These are phyloP conservation scores for Emys orbicularis DNA, from an alignment of 2,797 vertebrate genomes.

Conservation along the genomic window DNA sequence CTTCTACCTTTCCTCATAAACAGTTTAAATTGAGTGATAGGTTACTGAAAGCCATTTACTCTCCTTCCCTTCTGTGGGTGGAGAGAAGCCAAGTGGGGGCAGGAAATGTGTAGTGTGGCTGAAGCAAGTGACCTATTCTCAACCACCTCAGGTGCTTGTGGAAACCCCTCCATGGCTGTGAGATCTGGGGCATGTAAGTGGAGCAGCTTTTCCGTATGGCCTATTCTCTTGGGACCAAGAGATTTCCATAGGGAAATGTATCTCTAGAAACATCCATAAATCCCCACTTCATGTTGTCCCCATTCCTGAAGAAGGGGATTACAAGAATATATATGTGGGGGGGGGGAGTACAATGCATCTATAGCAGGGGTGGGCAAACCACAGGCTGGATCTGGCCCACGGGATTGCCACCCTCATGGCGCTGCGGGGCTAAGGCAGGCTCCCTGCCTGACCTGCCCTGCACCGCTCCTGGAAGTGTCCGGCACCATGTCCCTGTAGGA, in stretches of 20 bases:
- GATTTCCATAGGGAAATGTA: background rate
- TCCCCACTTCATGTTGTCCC: background rate
- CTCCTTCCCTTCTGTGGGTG: background rate
- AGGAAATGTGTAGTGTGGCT: background rate
- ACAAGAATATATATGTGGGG: too few relatives aligned
- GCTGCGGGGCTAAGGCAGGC: too few relatives aligned
- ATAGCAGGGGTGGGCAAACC: too few relatives aligned
- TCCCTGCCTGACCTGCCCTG: too few relatives aligned
- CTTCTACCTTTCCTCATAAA: background rate
- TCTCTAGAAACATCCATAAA: background rate
- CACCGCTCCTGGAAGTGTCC: accelerated
- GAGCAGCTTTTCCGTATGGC: background rate
- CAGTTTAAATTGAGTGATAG: too few relatives aligned
- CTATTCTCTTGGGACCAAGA: background rate
- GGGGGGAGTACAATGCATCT: background rate
- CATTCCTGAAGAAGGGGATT: background rate
- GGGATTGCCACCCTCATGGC: too few relatives aligned
- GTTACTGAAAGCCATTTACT: too few relatives aligned
- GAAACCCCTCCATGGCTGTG: background rate
- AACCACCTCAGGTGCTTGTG: background rate
- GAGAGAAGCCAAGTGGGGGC: background rate
- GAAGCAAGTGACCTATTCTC: background rate
- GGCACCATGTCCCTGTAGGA: too few relatives aligned
- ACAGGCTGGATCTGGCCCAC: too few relatives aligned
- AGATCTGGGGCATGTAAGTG: background rate